Evolutionary conservation across 2,113 vertebrate species (phyloP).

Genomic region (Poicephalus meyeri): DNA sequence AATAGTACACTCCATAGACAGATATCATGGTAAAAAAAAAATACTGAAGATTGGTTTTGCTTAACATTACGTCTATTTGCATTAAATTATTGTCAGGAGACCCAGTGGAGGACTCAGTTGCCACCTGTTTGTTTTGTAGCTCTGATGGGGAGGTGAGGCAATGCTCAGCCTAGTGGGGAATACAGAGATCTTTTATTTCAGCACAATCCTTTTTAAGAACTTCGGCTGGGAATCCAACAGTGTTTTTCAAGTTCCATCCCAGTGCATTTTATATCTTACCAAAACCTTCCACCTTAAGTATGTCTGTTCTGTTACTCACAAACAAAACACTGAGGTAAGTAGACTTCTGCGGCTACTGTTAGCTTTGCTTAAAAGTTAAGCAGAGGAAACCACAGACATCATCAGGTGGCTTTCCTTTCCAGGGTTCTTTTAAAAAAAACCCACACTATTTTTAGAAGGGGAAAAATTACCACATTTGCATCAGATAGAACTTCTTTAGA

Average conservation of each 20-base stretch:
- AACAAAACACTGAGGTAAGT: not conserved
- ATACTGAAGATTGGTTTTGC: not conserved
- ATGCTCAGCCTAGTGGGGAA: not conserved
- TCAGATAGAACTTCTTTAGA: not conserved
- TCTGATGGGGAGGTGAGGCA: not conserved
- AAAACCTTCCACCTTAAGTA: not conserved
- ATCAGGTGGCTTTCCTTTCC: not conserved
- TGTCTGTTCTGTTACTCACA: not conserved
- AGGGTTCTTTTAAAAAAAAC: not conserved
- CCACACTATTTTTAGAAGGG: not conserved
- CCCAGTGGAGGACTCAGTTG: not conserved
- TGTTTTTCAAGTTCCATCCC: not conserved
- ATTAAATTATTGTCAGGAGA: not conserved
- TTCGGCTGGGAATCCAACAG: not conserved
- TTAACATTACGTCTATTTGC: not conserved
- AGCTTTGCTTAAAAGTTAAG: not conserved
- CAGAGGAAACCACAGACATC: not conserved
- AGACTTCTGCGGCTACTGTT: not conserved
- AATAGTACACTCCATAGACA: not conserved
- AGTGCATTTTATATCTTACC: not conserved
- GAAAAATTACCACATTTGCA: not conserved
- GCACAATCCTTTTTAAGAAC: not conserved
- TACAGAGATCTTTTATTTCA: accelerated
- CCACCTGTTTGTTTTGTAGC: not conserved
- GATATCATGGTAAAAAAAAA: not conserved